Conservation (phyloP, 2,888 invertebrate species). For the Siphlonurus alternatus region DNA sequence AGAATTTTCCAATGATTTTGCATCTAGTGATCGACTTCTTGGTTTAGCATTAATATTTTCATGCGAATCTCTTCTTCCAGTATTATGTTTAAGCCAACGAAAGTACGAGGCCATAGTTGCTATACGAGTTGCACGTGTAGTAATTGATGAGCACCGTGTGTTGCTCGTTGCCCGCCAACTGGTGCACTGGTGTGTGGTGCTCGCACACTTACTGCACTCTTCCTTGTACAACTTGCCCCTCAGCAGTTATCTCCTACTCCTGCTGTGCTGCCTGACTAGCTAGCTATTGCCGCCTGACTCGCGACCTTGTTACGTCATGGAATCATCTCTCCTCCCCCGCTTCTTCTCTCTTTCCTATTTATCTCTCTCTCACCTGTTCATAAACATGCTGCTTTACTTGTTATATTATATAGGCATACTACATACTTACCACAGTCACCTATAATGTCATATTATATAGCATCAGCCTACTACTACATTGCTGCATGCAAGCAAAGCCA, state of each 20-base stretch:
- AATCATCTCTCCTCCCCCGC: background rate
- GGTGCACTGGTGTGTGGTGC: background rate
- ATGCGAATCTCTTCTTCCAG: conserved; percentile 37
- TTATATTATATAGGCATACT: too few species aligned
- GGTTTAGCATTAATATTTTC: conserved; percentile 37
- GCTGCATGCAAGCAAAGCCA: too few species aligned
- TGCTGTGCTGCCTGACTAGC: background rate
- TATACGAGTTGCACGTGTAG: background rate
- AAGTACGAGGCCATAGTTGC: conserved; percentile 45
- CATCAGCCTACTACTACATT: too few species aligned
- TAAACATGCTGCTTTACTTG: too few species aligned
- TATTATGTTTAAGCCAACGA: conserved; percentile 43
- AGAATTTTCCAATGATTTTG: conserved; percentile 48
- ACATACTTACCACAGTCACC: too few species aligned
- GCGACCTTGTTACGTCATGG: conserved; percentile 1
- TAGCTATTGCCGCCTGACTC: background rate
- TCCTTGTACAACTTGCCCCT: background rate
- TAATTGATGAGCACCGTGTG: background rate
- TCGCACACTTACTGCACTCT: background rate
- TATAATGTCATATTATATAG: too few species aligned
- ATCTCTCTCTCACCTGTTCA: background rate
- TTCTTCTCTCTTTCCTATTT: background rate
- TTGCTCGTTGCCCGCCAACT: background rate
- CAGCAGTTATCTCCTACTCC: background rate
- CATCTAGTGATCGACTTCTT: conserved; percentile 55